phyloP scores from a whole-genome alignment of 2,113 vertebrate species.

The Geococcyx californianus region DNA sequence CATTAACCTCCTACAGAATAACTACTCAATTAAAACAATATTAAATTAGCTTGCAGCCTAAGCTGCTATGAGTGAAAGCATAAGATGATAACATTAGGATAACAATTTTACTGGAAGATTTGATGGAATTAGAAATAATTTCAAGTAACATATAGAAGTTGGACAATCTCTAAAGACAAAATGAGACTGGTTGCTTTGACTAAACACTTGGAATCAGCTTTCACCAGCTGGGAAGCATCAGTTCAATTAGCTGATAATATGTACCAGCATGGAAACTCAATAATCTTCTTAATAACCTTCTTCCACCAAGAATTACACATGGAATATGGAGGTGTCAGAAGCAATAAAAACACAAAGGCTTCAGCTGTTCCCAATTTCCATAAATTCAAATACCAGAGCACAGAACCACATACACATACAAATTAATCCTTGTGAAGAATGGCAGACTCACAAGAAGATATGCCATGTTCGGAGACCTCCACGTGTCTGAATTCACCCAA shows the following conservation, averaged over 20 bases:
- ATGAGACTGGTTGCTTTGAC: background rate
- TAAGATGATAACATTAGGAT: no score
- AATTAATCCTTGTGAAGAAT: fast-evolving
- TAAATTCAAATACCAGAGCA: background rate
- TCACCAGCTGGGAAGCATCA: slow-evolving; percentile 33
- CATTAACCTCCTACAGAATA: background rate
- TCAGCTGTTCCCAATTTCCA: background rate
- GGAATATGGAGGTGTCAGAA: background rate
- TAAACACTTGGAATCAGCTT: background rate
- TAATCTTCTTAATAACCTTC: slow-evolving; percentile 16
- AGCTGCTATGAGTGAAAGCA: background rate
- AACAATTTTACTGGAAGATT: background rate
- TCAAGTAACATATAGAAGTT: background rate
- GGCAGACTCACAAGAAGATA: fast-evolving
- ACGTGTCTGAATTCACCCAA: background rate
- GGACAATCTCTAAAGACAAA: background rate
- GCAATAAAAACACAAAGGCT: background rate
- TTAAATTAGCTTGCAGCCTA: background rate
- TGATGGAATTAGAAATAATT: background rate
- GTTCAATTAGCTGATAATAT: background rate
- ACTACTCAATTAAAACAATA: background rate
- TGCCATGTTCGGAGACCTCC: background rate
- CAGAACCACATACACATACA: background rate
- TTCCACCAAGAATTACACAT: background rate
- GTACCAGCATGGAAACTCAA: background rate